Evolutionary conservation across 1,140 invertebrate genomes (phyloP), one percentile per base, ranked within the genome.

Genomic region (Pollicipes pollicipes): DNA sequence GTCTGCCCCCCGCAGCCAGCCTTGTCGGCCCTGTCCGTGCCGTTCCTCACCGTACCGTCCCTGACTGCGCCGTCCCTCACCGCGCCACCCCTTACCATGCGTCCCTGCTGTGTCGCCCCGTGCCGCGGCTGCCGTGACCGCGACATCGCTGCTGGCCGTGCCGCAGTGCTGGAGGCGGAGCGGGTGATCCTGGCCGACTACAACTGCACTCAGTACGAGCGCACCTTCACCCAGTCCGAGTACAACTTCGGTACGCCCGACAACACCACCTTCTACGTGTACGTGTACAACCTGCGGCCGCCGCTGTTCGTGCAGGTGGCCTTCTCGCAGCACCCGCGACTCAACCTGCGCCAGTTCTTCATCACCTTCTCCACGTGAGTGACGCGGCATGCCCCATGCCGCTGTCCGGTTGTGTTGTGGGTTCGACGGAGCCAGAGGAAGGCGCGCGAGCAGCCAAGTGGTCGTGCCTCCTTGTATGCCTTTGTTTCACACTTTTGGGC

Each of bases 281-380:
- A 97, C 81, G 93, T 98, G 66, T 97, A 95, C 80, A 90, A 94
- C 80, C 97, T 98, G 80, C 87, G 90, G 74, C 92, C 95, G 63
- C 95, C 95, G 13, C 84, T 97, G 37, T 92, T 90, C 88, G 93
- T 97, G 75, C 77, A 81, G 76, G 81, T 83, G 75, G 95, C 93
- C 26, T 98, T 98, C 81, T 96, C 93, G 0, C 95, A 97, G 81
- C 95, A 96, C 83, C 91, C 93, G 8, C 96, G 95, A 79, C 82
- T 98, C 75, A 96, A 98, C 83, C 81, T 98, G 30, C 89, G 97
- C 76, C 94, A 97, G 82, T 98, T 98, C 82, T 98, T 98, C 81
- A 94, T 97, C 72, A 97, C 94, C 73, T 97, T 98, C 83, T 97
- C 94, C 28, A 93, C 92, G 86, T 94, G 84, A 86, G 87, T 87